Conservation (phyloP, 2,113 vertebrate genomes). For the Ivindomyrus marchei region DNA sequence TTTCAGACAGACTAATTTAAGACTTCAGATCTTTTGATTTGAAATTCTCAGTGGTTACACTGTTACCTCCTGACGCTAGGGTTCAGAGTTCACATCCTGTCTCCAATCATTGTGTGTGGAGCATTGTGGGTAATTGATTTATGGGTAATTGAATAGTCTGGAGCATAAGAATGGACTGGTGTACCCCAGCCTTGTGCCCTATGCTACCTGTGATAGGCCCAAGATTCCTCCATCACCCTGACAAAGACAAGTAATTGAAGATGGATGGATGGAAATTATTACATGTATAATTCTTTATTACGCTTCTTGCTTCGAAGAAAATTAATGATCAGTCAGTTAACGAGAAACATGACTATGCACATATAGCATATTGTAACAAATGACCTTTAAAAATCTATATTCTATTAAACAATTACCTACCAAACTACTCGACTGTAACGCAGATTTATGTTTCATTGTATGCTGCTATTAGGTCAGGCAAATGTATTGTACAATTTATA, state of each 20-base stretch:
- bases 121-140: background rate
- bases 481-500: slow-evolving; percentile 14
- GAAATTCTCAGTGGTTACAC: background rate
- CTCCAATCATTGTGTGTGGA: background rate
- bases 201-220: background rate
- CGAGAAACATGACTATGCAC: background rate
- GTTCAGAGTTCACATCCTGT: background rate
- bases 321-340: background rate
- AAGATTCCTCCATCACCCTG: background rate
- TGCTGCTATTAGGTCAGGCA: background rate
- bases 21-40: background rate
- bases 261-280: background rate
- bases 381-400: slow-evolving; percentile 7
- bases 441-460: slow-evolving; percentile 17
- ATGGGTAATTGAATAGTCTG: background rate
- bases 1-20: background rate
- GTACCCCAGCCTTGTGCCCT: background rate
- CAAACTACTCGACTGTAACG: background rate
- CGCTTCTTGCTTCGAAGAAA: background rate
- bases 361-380: background rate
- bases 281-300: background rate
- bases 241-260: background rate
- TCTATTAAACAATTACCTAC: slow-evolving; percentile 9
- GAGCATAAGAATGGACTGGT: background rate
- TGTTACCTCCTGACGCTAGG: background rate